Evolutionary conservation across 2,797 vertebrate genomes (phyloP).

Genomic region (Lindbergichthys nudifrons): DNA sequence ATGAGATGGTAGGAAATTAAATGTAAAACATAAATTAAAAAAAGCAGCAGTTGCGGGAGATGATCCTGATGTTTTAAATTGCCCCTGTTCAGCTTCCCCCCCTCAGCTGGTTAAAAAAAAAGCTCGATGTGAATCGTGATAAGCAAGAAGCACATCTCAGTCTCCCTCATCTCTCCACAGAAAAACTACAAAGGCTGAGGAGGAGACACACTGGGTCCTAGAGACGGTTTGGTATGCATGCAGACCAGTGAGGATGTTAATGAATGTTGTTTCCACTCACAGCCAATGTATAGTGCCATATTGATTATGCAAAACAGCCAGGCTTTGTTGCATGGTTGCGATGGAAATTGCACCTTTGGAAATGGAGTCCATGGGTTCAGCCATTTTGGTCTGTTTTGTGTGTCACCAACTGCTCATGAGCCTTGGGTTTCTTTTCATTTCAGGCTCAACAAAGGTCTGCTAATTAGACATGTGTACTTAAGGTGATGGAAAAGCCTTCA

Average conservation of each 20-base stretch:
- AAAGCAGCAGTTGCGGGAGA: conserved; percentile 20
- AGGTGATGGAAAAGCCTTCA: neutral
- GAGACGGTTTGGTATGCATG: conserved; percentile 53
- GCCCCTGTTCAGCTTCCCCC: conserved; percentile 33
- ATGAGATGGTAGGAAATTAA: neutral
- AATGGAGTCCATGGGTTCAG: neutral
- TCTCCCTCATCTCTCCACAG: conserved; percentile 66
- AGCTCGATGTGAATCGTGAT: conserved; percentile 82
- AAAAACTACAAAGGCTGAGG: conserved; percentile 82
- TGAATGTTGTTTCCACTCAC: conserved; percentile 12
- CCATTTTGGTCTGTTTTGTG: neutral
- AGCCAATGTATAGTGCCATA: neutral
- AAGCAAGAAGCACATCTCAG: conserved; percentile 76
- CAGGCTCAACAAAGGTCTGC: neutral
- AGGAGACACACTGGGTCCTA: conserved; percentile 76
- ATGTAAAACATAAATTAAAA: neutral
- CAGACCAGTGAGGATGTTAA: conserved; percentile 11
- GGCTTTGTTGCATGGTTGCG: neutral
- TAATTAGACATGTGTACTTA: neutral
- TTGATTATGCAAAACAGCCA: conserved; percentile 39
- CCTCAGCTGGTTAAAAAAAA: conserved; percentile 54
- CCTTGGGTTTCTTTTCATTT: neutral
- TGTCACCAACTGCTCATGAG: neutral
- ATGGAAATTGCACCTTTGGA: conserved; percentile 11
- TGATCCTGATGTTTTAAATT: conserved; percentile 44